Evolutionary conservation across 2,113 vertebrate species (phyloP).

Genomic region (Corythornis cristatus): DNA sequence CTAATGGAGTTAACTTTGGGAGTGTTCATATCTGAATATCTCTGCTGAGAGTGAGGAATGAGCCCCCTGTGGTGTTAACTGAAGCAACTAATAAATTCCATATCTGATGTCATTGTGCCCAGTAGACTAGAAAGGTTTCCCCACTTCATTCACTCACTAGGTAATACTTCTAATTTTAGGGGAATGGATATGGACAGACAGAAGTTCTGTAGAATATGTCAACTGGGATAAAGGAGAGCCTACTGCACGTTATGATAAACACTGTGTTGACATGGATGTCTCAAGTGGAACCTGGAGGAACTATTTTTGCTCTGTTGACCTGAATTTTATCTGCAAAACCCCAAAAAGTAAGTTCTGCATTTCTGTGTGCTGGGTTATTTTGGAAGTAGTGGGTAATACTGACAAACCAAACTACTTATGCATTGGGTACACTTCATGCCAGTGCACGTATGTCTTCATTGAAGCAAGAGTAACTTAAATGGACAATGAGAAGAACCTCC

Average conservation of each 20-base stretch:
- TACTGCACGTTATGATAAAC: slow-evolving; percentile 30
- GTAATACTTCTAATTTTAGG: slow-evolving; percentile 25
- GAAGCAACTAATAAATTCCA: neutral
- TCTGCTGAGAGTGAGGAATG: neutral
- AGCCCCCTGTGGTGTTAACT: neutral
- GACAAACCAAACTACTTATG: neutral
- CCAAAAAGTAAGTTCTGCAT: slow-evolving; percentile 83
- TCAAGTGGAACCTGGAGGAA: slow-evolving; percentile 82
- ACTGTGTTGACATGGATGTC: slow-evolving; percentile 81
- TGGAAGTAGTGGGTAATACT: neutral
- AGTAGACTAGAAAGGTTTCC: neutral
- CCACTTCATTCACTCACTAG: neutral
- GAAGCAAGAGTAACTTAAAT: neutral
- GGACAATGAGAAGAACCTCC: neutral
- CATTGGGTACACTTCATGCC: neutral
- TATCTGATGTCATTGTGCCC: neutral
- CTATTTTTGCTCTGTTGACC: slow-evolving; percentile 77
- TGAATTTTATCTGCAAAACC: slow-evolving; percentile 89
- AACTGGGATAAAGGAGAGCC: slow-evolving; percentile 86
- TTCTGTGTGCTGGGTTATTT: neutral
- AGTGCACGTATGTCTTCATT: neutral
- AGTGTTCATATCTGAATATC: neutral
- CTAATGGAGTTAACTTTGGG: neutral
- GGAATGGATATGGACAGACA: slow-evolving; percentile 89
- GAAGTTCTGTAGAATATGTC: slow-evolving; percentile 83